Evolutionary conservation across 2,797 vertebrate genomes (phyloP), one percentile per base, ranked within the genome.

Genomic region (Macroramphosus scolopax): DNA sequence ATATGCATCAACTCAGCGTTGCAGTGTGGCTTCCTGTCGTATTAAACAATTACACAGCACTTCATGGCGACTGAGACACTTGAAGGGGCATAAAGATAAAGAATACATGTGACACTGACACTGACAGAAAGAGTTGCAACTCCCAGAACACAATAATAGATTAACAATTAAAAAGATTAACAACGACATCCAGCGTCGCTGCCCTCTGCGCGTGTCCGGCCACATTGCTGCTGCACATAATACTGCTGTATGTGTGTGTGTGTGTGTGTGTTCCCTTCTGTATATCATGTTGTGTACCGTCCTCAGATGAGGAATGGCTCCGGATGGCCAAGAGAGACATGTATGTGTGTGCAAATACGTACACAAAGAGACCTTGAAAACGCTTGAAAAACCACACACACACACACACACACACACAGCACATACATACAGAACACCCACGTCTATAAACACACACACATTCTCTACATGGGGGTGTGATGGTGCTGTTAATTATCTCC

Each of bases 401-500:
- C n/a, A n/a, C n/a, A n/a, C n/a, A 18, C 42, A 49, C 17, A 18
- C 38, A 28, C 5, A 8, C 17, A 43, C 37, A n/a, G 25, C 13
- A 42, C 47, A 51, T 33, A 29, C 41, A 63, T 25, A 51, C 22
- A 15, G 4, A 30, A 44, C 28, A 61, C 34, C 6, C 17, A 30
- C 50, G 22, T 26, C 25, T 17, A 24, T 15, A 18, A 8, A 32
- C 41, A 51, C 5, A 12, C 25, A 17, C 72, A 49, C 49, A 18
- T 39, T 64, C 49, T 44, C 34, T 44, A 54, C 43, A 61, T 48
- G 63, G 79, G 76, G 66, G 66, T 45, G 17, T 34, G 51, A 46
- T 73, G 72, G 76, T 84, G 84, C 69, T 75, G 78, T 77, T 85
- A 88, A 88, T 90, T 83, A 88, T 77, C 78, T 80, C 46, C 81